A percentile compares a stretch with the other conserved stretches of the same genome.
Evolutionary conservation across 2,888 invertebrate species (phyloP).

Genomic region (Brachylomia viminalis): DNA sequence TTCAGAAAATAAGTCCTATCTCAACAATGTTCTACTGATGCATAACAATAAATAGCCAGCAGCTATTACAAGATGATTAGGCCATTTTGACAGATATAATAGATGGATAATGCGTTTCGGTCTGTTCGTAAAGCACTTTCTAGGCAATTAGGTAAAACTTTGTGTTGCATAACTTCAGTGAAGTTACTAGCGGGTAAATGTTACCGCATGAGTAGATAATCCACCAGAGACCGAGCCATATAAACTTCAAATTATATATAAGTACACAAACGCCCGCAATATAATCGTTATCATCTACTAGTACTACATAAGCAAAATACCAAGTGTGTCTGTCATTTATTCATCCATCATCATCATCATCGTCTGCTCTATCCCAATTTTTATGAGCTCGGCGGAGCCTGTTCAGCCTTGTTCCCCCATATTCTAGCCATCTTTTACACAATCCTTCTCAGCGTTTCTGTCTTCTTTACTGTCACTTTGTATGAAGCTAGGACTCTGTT

Average conservation of each 20-base stretch:
- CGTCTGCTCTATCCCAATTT: no score
- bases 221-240: background rate
- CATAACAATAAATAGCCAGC: background rate
- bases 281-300: no score
- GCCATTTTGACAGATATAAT: conserved; percentile 24
- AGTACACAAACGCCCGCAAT: no score
- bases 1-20: no score
- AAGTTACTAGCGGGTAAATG: conserved; percentile 27
- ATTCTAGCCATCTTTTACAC: no score
- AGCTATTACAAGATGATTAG: conserved; percentile 4
- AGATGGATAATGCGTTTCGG: conserved; percentile 25
- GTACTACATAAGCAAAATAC: no score
- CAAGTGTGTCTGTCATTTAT: no score
- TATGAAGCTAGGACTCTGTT: background rate
- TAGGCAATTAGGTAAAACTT: conserved; percentile 48
- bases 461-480: no score
- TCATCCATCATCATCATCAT: no score
- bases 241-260: background rate
- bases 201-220: conserved; percentile 29
- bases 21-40: background rate
- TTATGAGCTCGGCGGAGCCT: no score
- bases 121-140: conserved; percentile 30
- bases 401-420: no score
- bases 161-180: conserved; percentile 28
- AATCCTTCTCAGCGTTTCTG: no score